Evolutionary conservation across 2,113 vertebrate species (phyloP), one percentile per base, ranked within the genome.

Genomic region (Dicaeum eximium): DNA sequence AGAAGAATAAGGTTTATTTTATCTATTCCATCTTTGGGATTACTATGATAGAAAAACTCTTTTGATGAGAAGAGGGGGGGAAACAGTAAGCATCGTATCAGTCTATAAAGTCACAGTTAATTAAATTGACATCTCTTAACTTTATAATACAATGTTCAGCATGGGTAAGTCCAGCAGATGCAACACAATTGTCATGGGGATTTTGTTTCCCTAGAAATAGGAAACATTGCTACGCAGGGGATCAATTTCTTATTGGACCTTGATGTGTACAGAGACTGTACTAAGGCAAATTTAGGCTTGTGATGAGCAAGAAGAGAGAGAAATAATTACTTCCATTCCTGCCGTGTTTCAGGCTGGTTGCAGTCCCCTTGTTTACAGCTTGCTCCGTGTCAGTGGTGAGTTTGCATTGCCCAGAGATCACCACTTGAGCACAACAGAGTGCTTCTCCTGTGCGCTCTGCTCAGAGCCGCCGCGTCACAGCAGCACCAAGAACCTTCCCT

Each of bases 401-500:
- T 84, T 87, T 94, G 92, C 92, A 92, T 44, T 94, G 90, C 84
- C 77, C 86, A 40, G 85, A 61, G 83, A 88, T 93, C 42, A 2
- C 93, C 84, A 77, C 92, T 93, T 93, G 94, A 97, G 95, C 88
- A 94, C 72, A 93, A 95, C 79, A 71, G 79, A 80, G 78, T 28
- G 69, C 78, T 84, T 74, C 75, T 79, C 23, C 4, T 60, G 72
- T 16, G 67, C 1, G 1, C 37, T 61, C 33, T 44, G 42, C 61
- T 83, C 19, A 1, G 13, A 40, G n/a, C 64, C 64, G 85, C 38
- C 8, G 65, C 21, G 24, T 47, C 8, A 17, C 88, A 87, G 87
- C 50, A 44, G 37, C 30, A 9, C 7, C 7, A 51, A 42, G 38
- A 56, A 88, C 11, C 48, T 70, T 62, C 60, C 58, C 56, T 60